Evolutionary conservation across 2,113 vertebrate genomes (phyloP).

Genomic region (Nettapus auritus): DNA sequence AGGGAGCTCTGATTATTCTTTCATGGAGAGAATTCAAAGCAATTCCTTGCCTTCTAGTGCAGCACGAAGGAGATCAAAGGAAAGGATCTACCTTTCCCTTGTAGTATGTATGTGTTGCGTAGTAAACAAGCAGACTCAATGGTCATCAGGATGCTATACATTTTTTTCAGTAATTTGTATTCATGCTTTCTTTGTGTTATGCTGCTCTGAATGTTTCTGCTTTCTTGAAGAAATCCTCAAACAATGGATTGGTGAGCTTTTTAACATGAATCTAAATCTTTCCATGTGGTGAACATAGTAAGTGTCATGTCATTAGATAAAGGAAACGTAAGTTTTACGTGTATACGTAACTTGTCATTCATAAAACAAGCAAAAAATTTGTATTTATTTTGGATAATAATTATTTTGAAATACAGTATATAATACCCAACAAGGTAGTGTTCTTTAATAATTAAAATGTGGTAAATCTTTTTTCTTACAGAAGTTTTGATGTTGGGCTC

Average conservation of each 20-base stretch:
- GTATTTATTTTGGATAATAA: not conserved
- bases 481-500: constrained; percentile 82
- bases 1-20: not conserved
- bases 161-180: not conserved
- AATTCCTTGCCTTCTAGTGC: not conserved
- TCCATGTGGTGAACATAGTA: not conserved
- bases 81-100: not conserved
- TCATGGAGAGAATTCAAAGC: not conserved
- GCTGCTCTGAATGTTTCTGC: not conserved
- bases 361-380: not conserved
- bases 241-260: not conserved
- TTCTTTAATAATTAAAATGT: not conserved
- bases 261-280: not conserved
- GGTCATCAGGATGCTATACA: not conserved
- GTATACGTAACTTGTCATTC: not conserved
- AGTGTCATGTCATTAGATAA: not conserved
- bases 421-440: not conserved
- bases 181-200: not conserved
- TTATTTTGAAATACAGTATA: not conserved
- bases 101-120: not conserved
- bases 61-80: not conserved
- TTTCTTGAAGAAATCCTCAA: not conserved
- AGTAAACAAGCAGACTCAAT: not conserved
- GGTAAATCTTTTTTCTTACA: constrained; percentile 40
- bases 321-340: too few species aligned